Evolutionary conservation across 2,113 vertebrate species (phyloP).

Genomic region (Athene noctua): DNA sequence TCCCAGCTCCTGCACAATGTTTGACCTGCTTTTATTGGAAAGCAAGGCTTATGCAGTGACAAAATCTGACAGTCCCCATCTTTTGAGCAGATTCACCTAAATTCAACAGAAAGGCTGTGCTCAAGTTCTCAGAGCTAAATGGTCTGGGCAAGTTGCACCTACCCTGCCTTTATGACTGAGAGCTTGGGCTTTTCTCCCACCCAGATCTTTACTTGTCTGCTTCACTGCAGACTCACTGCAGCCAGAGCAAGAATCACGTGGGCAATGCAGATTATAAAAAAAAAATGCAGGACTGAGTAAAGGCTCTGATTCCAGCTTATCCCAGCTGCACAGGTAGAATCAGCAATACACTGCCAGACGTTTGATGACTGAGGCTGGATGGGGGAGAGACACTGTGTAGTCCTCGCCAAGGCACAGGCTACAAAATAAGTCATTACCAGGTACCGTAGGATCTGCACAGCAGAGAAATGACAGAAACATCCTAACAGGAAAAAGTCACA

Average conservation of each 20-base stretch:
- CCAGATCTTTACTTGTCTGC: background rate
- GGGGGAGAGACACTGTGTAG: background rate
- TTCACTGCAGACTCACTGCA: background rate
- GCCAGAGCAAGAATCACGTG: background rate
- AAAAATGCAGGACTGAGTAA: background rate
- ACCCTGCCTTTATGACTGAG: background rate
- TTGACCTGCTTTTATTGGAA: background rate
- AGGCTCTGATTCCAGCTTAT: background rate
- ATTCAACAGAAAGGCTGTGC: accelerated
- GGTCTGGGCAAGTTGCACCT: background rate
- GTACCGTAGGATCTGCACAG: background rate
- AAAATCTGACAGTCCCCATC: background rate
- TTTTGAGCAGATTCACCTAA: background rate
- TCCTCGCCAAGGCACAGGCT: background rate
- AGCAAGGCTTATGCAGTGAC: background rate
- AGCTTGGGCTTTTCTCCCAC: background rate
- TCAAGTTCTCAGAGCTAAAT: background rate
- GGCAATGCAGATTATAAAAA: background rate
- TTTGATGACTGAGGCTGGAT: background rate
- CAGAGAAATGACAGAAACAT: background rate
- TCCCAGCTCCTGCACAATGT: background rate
- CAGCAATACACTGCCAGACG: background rate
- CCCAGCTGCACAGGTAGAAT: background rate
- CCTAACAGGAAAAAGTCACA: background rate
- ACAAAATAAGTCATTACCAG: background rate